These are phyloP conservation scores for Panopea generosa DNA, from an alignment of 2,888 invertebrate genomes.

Conservation along the genomic window DNA sequence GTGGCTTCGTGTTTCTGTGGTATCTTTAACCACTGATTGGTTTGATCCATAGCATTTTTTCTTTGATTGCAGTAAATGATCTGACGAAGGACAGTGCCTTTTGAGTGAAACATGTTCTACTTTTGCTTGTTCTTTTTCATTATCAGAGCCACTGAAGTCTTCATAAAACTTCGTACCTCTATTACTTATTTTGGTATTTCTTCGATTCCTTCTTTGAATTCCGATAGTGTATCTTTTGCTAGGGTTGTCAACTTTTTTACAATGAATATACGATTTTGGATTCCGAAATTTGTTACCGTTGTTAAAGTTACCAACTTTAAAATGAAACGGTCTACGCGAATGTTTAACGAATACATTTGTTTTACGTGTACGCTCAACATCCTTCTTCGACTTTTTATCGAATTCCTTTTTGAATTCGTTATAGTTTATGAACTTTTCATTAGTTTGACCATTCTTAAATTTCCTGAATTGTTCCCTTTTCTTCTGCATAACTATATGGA, in stretches of 20 bases:
- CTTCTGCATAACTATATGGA: constrained; percentile 21
- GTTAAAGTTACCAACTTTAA: too few relatives aligned
- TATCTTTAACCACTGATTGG: too few relatives aligned
- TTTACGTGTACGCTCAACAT: too few relatives aligned
- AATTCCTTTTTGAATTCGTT: constrained; percentile 19
- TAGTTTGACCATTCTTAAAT: constrained; percentile 23
- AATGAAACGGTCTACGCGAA: too few relatives aligned
- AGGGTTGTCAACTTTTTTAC: too few relatives aligned
- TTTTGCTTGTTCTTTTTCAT: background rate
- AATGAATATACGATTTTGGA: too few relatives aligned
- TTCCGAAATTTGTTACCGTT: too few relatives aligned
- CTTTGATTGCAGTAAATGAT: too few relatives aligned
- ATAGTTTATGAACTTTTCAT: constrained; percentile 32
- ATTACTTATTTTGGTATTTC: constrained; percentile 11
- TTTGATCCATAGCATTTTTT: too few relatives aligned
- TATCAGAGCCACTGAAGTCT: background rate
- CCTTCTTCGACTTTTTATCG: background rate
- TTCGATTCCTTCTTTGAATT: background rate
- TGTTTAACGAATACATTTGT: too few relatives aligned
- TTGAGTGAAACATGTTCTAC: background rate
- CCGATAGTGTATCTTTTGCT: background rate
- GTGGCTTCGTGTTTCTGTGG: too few relatives aligned
- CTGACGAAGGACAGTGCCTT: too few relatives aligned
- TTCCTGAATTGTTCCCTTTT: constrained; percentile 25
- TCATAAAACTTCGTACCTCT: constrained; percentile 15